These are phyloP conservation scores for Polyploca ridens DNA, from an alignment of 2,888 invertebrate species.

Conservation along the genomic window DNA sequence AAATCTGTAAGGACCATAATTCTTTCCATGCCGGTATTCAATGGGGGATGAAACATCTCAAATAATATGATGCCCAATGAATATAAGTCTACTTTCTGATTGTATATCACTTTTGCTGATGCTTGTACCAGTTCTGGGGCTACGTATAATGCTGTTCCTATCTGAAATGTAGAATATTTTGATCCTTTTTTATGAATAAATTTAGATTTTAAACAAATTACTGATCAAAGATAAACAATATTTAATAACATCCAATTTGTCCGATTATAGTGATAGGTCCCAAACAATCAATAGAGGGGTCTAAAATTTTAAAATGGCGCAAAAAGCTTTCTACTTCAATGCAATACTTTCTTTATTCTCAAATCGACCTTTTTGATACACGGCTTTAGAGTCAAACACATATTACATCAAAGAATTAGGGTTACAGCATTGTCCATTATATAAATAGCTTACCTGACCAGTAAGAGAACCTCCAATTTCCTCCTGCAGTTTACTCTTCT, in stretches of 20 bases:
- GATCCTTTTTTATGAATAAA: neutral
- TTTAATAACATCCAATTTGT: too few relatives aligned
- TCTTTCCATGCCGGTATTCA: constrained; percentile 95
- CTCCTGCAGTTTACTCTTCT: constrained; percentile 59
- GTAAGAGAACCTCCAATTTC: constrained; percentile 75
- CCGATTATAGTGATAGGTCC: too few relatives aligned
- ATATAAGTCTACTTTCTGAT: constrained; percentile 95
- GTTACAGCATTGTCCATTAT: too few relatives aligned
- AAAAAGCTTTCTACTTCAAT: too few relatives aligned
- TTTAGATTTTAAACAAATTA: too few relatives aligned
- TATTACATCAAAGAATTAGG: too few relatives aligned
- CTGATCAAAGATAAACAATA: too few relatives aligned
- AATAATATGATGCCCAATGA: constrained; percentile 96
- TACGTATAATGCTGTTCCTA: constrained; percentile 97
- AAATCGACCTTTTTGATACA: too few relatives aligned
- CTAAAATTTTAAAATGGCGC: too few relatives aligned
- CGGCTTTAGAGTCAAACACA: too few relatives aligned
- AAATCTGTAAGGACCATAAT: constrained; percentile 90
- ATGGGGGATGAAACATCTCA: constrained; percentile 96
- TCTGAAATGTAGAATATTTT: constrained; percentile 65
- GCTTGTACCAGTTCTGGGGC: constrained; percentile 94
- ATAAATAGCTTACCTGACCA: constrained; percentile 55
- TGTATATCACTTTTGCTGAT: constrained; percentile 89
- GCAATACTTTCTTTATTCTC: too few relatives aligned
- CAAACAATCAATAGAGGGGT: too few relatives aligned